Conservation (phyloP, 2,113 vertebrate genomes). For the Nothocercus julius region DNA sequence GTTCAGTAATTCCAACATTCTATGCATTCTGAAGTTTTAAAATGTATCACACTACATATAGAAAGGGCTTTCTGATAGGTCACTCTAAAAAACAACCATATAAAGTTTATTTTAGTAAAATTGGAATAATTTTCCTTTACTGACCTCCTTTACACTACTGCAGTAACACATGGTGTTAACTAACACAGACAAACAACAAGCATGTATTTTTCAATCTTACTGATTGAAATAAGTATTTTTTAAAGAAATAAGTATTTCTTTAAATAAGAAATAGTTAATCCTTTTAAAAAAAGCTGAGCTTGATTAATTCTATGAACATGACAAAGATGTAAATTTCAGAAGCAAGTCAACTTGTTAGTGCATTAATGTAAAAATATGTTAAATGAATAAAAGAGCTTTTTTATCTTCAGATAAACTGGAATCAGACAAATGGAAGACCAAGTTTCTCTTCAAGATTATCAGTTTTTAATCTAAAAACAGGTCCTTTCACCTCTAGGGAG, state of each 20-base stretch:
- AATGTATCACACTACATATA: background rate
- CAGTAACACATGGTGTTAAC: background rate
- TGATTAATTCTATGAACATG: background rate
- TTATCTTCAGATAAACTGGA: background rate
- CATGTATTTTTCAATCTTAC: background rate
- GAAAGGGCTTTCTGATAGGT: background rate
- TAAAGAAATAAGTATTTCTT: too few relatives aligned
- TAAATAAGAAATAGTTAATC: background rate
- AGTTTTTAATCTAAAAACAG: background rate
- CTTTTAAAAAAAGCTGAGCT: background rate
- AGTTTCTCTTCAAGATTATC: background rate
- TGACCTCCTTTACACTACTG: background rate
- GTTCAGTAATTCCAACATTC: background rate
- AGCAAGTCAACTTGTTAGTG: background rate
- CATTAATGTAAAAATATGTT: background rate
- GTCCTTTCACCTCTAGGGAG: background rate
- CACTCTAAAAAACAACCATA: background rate
- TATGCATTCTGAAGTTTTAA: background rate
- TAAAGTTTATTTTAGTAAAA: background rate
- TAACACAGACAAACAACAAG: background rate
- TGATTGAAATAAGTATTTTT: too few relatives aligned
- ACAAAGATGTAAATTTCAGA: background rate
- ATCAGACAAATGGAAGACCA: background rate
- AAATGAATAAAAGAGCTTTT: background rate
- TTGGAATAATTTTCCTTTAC: fast-evolving